Percentiles rank a stretch among this genome's conserved stretches.
phyloP scores from a whole-genome alignment of 2,113 vertebrate species.

The Poeciliopsis retropinna region DNA sequence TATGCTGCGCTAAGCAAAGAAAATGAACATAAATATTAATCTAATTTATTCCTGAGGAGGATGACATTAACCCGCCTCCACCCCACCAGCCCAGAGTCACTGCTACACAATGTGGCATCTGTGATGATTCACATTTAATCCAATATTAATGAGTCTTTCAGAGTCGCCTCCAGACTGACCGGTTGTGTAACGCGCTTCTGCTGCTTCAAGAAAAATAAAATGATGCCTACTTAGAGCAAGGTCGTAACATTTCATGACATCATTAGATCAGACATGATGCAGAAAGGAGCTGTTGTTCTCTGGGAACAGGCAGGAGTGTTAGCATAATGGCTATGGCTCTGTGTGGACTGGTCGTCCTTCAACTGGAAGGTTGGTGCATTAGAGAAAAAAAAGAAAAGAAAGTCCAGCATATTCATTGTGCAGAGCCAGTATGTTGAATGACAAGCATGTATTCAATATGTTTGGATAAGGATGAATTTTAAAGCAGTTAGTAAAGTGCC shows the following conservation, averaged over 20 bases:
- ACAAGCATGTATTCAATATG: no score
- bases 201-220: background rate
- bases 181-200: background rate
- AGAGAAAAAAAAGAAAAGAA: background rate
- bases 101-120: background rate
- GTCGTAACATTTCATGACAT: background rate
- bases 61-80: no score
- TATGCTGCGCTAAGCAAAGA: no score
- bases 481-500: background rate
- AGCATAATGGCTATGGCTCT: background rate
- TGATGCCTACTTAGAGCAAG: background rate
- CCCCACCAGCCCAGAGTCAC: no score
- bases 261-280: background rate
- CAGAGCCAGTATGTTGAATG: background rate
- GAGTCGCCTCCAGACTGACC: background rate
- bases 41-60: no score
- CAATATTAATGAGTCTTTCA: background rate
- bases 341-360: background rate
- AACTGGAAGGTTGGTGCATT: background rate
- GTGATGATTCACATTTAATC: background rate
- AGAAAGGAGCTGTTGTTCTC: background rate
- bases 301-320: background rate
- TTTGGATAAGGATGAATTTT: background rate
- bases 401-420: background rate
- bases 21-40: no score